Evolutionary conservation across 2,888 invertebrate genomes (phyloP).

Genomic region (Melinaea marsaeus): DNA sequence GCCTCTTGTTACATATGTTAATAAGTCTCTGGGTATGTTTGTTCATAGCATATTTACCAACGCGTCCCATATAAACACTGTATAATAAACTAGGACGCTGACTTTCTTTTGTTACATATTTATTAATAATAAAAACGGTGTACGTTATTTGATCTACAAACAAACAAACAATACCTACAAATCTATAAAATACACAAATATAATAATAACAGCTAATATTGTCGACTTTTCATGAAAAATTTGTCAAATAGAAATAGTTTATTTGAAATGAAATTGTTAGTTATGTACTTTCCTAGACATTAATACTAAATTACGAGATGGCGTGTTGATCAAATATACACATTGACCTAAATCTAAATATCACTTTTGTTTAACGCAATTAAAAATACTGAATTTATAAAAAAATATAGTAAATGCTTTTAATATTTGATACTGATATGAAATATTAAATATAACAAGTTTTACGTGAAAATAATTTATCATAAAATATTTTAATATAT

Average conservation of each 20-base stretch:
- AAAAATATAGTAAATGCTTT: neutral
- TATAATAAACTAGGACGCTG: too few species aligned
- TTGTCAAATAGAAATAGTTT: neutral
- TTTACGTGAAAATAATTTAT: neutral
- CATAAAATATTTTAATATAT: too few species aligned
- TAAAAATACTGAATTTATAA: constrained; percentile 1
- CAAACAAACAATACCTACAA: too few species aligned
- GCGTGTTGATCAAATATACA: constrained; percentile 17
- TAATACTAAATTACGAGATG: constrained; percentile 21
- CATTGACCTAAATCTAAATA: constrained; percentile 16
- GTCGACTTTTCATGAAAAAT: too few species aligned
- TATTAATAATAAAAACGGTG: too few species aligned
- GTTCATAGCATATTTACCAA: constrained; percentile 27
- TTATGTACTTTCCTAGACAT: constrained; percentile 16
- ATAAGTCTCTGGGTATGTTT: constrained; percentile 25
- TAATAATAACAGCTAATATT: too few species aligned
- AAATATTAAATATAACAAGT: neutral
- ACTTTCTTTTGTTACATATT: too few species aligned
- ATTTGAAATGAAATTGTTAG: neutral
- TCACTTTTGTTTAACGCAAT: constrained; percentile 4
- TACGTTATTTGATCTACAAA: too few species aligned
- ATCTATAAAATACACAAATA: too few species aligned
- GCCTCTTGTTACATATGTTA: constrained; percentile 26
- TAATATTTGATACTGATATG: neutral
- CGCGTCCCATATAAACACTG: constrained; percentile 23